phyloP scores from a whole-genome alignment of 2,113 vertebrate genomes.

The Hippolais icterina region DNA sequence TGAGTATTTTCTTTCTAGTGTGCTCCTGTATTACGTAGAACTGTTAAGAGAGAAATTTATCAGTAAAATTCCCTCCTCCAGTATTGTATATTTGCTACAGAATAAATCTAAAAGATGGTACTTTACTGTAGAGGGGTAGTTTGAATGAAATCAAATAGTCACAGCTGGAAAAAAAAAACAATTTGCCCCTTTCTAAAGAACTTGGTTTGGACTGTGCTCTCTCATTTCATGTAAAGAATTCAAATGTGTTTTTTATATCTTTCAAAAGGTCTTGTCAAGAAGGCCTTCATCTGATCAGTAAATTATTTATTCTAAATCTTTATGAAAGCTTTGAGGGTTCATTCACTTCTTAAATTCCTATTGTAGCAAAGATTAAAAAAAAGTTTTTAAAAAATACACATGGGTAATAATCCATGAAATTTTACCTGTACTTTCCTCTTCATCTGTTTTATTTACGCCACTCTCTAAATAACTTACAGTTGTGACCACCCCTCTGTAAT shows the following conservation, averaged over 20 bases:
- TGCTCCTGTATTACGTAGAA: not conserved
- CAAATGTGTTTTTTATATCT: not conserved
- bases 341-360: not conserved
- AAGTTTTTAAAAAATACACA: rapidly evolving
- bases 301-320: not conserved
- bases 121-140: not conserved
- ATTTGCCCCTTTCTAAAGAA: not conserved
- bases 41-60: not conserved
- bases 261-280: not conserved
- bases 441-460: not conserved
- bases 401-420: not conserved
- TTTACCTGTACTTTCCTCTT: not conserved
- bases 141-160: not conserved
- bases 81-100: not conserved
- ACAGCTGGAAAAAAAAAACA: not conserved
- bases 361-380: not conserved
- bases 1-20: not conserved
- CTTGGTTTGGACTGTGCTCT: not conserved
- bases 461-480: not conserved
- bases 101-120: not conserved
- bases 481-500: not conserved
- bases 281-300: not conserved
- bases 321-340: not conserved
- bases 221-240: not conserved
- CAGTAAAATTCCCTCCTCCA: not conserved